Percentiles rank a stretch among this genome's conserved stretches.
phyloP scores from a whole-genome alignment of 2,797 vertebrate genomes.

The Cyprinodon diabolis region DNA sequence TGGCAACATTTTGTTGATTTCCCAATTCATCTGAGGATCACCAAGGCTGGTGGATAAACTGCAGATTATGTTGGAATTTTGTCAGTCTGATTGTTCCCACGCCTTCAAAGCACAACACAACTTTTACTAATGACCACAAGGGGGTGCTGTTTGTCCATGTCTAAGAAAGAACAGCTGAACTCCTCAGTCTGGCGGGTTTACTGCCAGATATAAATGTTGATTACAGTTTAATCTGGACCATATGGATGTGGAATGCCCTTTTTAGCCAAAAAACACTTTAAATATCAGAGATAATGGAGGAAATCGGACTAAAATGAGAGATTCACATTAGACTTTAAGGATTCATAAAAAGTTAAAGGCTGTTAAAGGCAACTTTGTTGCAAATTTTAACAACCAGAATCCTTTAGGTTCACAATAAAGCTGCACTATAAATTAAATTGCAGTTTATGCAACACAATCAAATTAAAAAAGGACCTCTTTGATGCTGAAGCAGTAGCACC shows the following conservation, averaged over 20 bases:
- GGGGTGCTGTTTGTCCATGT: slow-evolving; percentile 41
- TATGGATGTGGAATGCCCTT: slow-evolving; percentile 24
- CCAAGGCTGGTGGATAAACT: slow-evolving; percentile 36
- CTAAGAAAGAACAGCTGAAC: neutral
- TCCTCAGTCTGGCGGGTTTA: neutral
- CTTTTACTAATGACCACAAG: slow-evolving; percentile 21
- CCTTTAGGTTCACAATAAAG: no score
- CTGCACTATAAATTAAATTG: no score
- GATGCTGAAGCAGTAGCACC: neutral
- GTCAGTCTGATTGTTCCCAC: slow-evolving; percentile 32
- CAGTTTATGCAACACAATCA: no score
- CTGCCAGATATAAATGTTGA: neutral
- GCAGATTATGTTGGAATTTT: slow-evolving; percentile 41
- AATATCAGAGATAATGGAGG: neutral
- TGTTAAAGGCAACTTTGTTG: neutral
- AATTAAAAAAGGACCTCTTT: no score
- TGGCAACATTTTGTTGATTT: neutral
- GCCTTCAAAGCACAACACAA: neutral
- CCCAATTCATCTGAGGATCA: slow-evolving; percentile 22
- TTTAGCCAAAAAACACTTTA: neutral
- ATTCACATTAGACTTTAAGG: neutral
- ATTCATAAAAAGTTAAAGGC: neutral
- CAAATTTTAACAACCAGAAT: neutral
- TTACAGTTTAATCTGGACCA: slow-evolving; percentile 1
- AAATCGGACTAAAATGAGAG: neutral